A percentile compares a stretch with the other conserved stretches of the same genome.
These are phyloP conservation scores for Leucoraja ocellata DNA, from an alignment of 2,797 vertebrate genomes.

Conservation along the genomic window DNA sequence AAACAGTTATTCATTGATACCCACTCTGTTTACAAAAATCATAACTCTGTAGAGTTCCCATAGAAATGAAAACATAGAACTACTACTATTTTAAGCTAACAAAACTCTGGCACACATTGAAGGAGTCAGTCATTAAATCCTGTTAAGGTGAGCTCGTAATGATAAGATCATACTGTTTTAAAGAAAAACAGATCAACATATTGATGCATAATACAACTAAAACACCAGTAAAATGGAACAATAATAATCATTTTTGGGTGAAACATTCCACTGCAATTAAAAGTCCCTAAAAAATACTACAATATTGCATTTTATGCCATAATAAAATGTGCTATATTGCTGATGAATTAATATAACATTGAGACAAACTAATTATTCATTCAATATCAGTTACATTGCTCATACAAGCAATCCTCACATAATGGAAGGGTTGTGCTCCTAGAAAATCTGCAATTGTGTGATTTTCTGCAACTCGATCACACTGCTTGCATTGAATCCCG, in stretches of 20 bases:
- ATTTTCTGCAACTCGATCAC: too few relatives aligned
- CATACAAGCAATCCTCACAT: too few relatives aligned
- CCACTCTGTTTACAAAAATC: not conserved
- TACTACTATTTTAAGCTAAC: not conserved
- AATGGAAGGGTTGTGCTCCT: too few relatives aligned
- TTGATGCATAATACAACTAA: not conserved
- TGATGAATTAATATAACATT: not conserved
- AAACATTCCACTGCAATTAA: not conserved
- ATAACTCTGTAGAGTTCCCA: not conserved
- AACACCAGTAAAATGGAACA: not conserved
- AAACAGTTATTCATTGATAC: not conserved
- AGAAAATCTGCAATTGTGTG: too few relatives aligned
- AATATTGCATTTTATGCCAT: not conserved
- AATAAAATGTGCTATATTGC: not conserved
- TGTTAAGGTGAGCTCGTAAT: not conserved
- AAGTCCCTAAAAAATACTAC: not conserved
- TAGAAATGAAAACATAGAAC: not conserved
- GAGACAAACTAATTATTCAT: not conserved
- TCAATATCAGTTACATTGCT: not conserved
- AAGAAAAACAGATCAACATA: not conserved
- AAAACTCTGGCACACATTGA: not conserved
- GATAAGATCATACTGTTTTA: not conserved
- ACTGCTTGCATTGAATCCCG: too few relatives aligned
- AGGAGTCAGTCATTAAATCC: not conserved
- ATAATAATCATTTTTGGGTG: not conserved